Evolutionary conservation across 1,140 invertebrate genomes (phyloP), one percentile per base, ranked within the genome.

Genomic region (Littorina saxatilis): DNA sequence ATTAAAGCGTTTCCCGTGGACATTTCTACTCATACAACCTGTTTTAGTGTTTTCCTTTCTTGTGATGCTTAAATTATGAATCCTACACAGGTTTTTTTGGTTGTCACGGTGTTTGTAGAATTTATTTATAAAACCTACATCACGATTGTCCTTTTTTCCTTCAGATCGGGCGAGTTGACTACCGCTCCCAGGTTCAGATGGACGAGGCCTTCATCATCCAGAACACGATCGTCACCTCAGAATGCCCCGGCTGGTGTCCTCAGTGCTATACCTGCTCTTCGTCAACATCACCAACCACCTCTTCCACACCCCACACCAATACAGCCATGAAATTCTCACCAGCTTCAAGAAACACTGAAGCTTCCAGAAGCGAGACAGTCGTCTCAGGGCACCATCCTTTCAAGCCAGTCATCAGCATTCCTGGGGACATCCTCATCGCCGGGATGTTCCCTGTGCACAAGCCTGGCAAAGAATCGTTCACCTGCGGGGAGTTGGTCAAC

Each of bases 361-460:
- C 63, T 13, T 37, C 23, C 47, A 70, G 15, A 15, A 23, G 17
- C 35, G 82, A 79, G 66, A 72, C 20, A 15, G 39, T 43, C n/a
- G 7, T 9, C 2, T 9, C 35, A 80, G 78, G 84, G 81, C 73
- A 32, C 84, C 87, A 20, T 55, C 43, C 11, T 88, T 87, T n/a
- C 70, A 55, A 27, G 80, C n/a, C 27, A 55, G 61, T 63, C 35
- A 78, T 63, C 35, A 86, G 84, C 73, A 75, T 84, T 2, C 84
- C 85, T 43, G 96, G 96, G 2, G 95, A 96, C 85, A 93, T 96
- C 47, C 94, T 96, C 15, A 87, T 96, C 0, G 95, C 95, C 0
- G 96, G 96, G 0, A 87, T 97, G 2, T 96, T 96, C 90, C 96
- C 96, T 1, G 94, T 96, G 2, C 96, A 96, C 87, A 94, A 93